phyloP scores from a whole-genome alignment of 1,140 invertebrate species.

The Papilio machaon region DNA sequence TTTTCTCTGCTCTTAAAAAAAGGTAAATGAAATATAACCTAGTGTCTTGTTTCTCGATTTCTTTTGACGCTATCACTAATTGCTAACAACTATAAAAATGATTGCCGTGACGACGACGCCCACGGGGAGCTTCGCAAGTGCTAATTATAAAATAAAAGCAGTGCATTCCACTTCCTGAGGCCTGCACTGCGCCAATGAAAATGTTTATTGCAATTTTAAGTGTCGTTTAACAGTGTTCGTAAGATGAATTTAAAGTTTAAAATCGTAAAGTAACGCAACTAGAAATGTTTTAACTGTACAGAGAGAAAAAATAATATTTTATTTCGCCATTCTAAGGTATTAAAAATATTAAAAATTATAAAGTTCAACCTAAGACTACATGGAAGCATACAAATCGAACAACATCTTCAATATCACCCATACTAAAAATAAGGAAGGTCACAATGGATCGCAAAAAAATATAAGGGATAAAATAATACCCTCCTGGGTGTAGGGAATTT shows the following conservation, averaged over 20 bases:
- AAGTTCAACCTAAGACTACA: no score
- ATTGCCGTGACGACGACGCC: not conserved
- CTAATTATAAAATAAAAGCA: conserved; percentile 21
- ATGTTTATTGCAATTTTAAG: conserved; percentile 18
- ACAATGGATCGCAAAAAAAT: no score
- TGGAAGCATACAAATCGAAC: no score
- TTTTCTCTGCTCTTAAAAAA: not conserved
- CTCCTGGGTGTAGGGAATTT: no score
- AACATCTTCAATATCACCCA: no score
- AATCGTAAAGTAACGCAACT: not conserved
- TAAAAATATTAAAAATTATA: no score
- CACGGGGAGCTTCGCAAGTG: not conserved
- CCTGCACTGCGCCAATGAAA: conserved; percentile 21
- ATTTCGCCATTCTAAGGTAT: no score
- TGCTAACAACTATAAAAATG: conserved; percentile 15
- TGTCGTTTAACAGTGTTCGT: not conserved
- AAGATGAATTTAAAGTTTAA: not conserved
- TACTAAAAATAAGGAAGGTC: no score
- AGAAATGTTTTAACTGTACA: no score
- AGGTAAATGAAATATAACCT: not conserved
- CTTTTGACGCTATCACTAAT: not conserved
- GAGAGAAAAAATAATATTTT: no score
- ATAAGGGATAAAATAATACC: no score
- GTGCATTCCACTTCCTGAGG: not conserved
- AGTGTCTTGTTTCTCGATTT: not conserved